Conservation (phyloP, 1,140 invertebrate genomes). For the Drosophila ironensis region DNA sequence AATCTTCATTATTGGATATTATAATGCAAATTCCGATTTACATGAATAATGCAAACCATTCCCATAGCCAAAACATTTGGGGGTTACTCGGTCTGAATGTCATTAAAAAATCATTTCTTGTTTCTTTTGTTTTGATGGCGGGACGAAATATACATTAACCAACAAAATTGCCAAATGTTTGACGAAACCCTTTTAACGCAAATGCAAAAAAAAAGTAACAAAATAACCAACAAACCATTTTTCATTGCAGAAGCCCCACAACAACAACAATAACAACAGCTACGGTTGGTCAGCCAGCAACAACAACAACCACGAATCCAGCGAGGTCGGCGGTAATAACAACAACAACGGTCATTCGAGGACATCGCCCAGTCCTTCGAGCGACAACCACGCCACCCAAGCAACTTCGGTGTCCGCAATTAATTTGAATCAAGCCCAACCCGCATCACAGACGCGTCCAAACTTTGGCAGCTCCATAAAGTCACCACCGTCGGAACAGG, state of each 20-base stretch:
- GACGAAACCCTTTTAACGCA: constrained; percentile 50
- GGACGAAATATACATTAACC: constrained; percentile 42
- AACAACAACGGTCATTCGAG: constrained; percentile 44
- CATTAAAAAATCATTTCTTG: constrained; percentile 66
- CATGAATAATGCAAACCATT: not conserved
- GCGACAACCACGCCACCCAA: constrained; percentile 32
- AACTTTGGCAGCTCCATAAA: constrained; percentile 71
- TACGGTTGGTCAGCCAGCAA: constrained; percentile 14
- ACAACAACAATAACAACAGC: constrained; percentile 9
- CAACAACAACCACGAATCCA: constrained; percentile 42
- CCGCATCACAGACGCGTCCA: constrained; percentile 60
- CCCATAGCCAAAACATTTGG: not conserved
- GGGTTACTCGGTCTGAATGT: constrained; percentile 14
- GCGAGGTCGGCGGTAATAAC: constrained; percentile 26
- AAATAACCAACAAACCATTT: constrained; percentile 40
- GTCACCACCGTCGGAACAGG: constrained; percentile 64
- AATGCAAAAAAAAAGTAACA: not conserved
- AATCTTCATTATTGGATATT: not conserved
- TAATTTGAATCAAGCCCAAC: constrained; percentile 71
- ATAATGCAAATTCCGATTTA: not conserved
- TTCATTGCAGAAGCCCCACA: constrained; percentile 61
- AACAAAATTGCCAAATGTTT: constrained; percentile 32
- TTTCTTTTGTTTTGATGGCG: constrained; percentile 49
- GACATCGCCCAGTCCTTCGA: constrained; percentile 40
- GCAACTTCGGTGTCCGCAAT: constrained; percentile 59